phyloP scores from a whole-genome alignment of 92 coral and sea anemone species.

The Phenganax marumi region DNA sequence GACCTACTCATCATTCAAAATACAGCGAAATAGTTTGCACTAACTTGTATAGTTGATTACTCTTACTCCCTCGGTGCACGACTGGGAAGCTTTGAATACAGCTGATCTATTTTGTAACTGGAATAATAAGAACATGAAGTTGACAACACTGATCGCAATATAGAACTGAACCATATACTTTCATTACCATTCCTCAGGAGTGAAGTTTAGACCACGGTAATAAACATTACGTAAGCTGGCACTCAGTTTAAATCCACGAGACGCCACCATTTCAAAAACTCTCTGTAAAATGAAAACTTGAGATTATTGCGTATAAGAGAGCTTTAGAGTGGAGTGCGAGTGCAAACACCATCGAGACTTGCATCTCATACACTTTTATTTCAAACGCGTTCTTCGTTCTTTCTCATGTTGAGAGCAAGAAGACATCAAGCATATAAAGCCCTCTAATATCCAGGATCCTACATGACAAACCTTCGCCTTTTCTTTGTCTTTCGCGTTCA shows the following conservation, averaged over 20 bases:
- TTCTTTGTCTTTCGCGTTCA: constrained; percentile 23
- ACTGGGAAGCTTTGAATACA: constrained; percentile 19
- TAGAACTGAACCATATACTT: constrained; percentile 31
- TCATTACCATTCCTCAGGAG: constrained; percentile 54
- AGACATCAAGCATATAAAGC: not conserved
- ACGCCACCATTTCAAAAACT: constrained; percentile 80
- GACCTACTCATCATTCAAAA: no score
- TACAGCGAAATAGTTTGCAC: no score
- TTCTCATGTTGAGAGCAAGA: not conserved
- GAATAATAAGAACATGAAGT: not conserved
- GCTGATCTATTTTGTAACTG: constrained; percentile 38
- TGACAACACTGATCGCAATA: constrained; percentile 59
- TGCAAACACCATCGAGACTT: not conserved
- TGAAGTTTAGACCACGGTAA: constrained; percentile 38
- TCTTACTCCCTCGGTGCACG: constrained; percentile 11
- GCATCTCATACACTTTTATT: not conserved
- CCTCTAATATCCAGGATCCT: not conserved
- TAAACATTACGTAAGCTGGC: constrained; percentile 56
- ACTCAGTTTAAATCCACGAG: constrained; percentile 64
- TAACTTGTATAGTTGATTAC: no score
- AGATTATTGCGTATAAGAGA: no score
- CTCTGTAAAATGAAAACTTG: constrained; percentile 43
- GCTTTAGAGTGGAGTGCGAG: not conserved
- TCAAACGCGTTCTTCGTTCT: no score
- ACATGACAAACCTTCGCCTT: constrained; percentile 13